phyloP scores from a whole-genome alignment of 2,888 invertebrate species.

The Acanthopleura granulata region DNA sequence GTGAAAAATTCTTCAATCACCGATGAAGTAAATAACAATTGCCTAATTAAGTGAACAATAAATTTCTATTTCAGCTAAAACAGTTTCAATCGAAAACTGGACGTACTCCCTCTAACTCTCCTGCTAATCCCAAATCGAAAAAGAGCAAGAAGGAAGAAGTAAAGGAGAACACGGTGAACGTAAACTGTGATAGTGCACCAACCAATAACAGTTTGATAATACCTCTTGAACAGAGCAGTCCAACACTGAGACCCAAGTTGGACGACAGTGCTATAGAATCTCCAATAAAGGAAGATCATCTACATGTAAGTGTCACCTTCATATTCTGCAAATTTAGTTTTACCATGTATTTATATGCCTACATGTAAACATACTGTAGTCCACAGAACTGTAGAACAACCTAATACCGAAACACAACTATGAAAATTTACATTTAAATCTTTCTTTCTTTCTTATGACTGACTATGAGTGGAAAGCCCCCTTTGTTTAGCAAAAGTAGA shows the following conservation, averaged over 20 bases:
- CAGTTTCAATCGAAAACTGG: conserved; percentile 12
- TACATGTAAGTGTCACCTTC: too few species aligned
- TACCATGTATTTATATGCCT: too few species aligned
- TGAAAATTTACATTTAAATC: too few species aligned
- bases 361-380: too few species aligned
- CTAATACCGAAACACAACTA: too few species aligned
- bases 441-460: too few species aligned
- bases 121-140: conserved; percentile 4
- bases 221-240: neutral
- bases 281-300: neutral
- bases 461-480: too few species aligned
- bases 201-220: neutral
- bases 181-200: neutral
- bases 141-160: conserved; percentile 1
- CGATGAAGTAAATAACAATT: neutral
- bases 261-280: neutral
- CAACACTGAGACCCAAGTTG: neutral
- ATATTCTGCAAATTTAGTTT: too few species aligned
- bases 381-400: too few species aligned
- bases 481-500: too few species aligned
- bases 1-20: neutral
- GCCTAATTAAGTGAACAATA: neutral
- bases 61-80: conserved; percentile 11
- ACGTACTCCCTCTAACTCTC: neutral
- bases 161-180: neutral